A percentile compares a stretch with the other conserved stretches of the same genome.
Conservation (phyloP, 2,888 invertebrate species). For the Ischnura elegans region DNA sequence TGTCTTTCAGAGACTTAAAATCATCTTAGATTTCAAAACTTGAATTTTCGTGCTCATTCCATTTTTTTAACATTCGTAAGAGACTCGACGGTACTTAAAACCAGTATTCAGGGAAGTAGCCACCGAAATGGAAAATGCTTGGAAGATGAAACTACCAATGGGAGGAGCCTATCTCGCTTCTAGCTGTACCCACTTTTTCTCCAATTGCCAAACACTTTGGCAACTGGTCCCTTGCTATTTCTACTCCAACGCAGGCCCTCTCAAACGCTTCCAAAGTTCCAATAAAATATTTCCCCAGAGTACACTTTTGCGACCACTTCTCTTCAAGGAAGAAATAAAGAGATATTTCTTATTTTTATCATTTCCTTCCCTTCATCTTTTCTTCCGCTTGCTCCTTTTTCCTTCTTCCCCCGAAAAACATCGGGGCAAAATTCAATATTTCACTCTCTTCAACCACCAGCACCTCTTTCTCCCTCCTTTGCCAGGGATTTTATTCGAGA, state of each 20-base stretch:
- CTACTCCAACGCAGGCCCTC: background rate
- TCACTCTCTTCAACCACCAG: background rate
- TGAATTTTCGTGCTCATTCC: too few species aligned
- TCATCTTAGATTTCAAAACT: too few species aligned
- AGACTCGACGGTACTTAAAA: too few species aligned
- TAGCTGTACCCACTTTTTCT: background rate
- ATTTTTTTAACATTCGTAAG: too few species aligned
- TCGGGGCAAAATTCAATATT: background rate
- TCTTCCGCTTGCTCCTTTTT: background rate
- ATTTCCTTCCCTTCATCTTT: background rate
- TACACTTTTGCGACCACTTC: conserved; percentile 14
- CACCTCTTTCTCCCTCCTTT: background rate
- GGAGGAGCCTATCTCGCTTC: too few species aligned
- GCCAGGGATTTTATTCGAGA: background rate
- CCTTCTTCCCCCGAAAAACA: background rate
- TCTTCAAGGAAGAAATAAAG: conserved; percentile 6
- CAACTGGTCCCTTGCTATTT: background rate
- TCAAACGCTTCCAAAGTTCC: background rate
- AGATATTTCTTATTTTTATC: background rate
- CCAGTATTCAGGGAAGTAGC: too few species aligned
- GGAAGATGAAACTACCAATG: too few species aligned
- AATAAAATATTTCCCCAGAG: background rate
- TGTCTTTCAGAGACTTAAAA: too few species aligned
- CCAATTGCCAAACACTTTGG: background rate
- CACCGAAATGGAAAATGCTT: too few species aligned